Conservation (phyloP, 1,140 invertebrate species). For the Planococcus citri region DNA sequence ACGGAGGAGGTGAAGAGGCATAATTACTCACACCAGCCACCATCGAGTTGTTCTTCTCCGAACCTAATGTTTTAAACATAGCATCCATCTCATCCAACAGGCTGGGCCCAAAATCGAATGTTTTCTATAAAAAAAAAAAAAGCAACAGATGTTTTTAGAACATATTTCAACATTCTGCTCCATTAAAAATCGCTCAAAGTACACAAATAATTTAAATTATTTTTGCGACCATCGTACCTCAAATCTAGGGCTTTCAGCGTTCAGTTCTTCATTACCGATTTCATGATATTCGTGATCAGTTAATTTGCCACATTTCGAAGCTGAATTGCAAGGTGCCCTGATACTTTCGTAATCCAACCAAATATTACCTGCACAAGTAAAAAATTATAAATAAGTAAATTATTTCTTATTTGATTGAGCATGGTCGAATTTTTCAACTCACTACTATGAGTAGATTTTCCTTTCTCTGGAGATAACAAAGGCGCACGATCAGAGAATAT, state of each 20-base stretch:
- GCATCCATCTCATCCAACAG: conserved; percentile 91
- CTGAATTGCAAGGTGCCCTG: background rate
- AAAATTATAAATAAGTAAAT: background rate
- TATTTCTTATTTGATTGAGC: too few species aligned
- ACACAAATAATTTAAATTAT: background rate
- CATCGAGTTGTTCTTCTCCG: conserved; percentile 24
- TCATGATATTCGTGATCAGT: conserved; percentile 65
- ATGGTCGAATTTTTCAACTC: conserved; percentile 3
- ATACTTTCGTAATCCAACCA: conserved; percentile 20
- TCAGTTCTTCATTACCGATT: conserved; percentile 74
- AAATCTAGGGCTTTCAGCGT: conserved; percentile 38
- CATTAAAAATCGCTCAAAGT: background rate
- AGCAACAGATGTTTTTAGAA: conserved; percentile 20
- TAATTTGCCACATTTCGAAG: conserved; percentile 10
- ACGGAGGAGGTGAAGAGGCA: conserved; percentile 35
- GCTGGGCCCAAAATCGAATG: conserved; percentile 82
- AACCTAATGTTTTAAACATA: conserved; percentile 66
- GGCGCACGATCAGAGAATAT: conserved; percentile 40
- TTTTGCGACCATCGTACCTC: conserved; percentile 33
- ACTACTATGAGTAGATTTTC: conserved; percentile 26
- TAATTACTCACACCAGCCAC: conserved; percentile 23
- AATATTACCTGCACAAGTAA: conserved; percentile 10
- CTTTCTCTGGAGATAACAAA: conserved; percentile 34
- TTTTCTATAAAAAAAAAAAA: conserved; percentile 44
- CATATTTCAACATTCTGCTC: background rate